Evolutionary conservation across 2,888 invertebrate species (phyloP), one percentile per base, ranked within the genome.

Genomic region (Noctua comes): DNA sequence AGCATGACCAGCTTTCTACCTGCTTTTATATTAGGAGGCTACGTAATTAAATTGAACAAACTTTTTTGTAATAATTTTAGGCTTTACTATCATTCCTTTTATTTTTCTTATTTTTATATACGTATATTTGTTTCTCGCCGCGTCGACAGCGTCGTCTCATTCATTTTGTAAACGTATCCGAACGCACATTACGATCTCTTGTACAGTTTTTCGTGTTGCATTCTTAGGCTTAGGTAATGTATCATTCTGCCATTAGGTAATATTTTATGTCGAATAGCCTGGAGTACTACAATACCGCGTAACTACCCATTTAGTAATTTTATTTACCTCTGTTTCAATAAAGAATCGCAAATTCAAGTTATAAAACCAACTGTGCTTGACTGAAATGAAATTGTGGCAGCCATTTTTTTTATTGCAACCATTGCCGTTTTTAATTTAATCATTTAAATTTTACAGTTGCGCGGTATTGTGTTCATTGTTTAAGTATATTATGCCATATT

Each of bases 151-250:
- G 73, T 73, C 82, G 75, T 70, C 11, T 68, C 48, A 74, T 82
- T 82, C 82, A 87, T 89, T 84, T 85, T 84, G 77, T 85, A 79
- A 85, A 88, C 85, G 77, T 89, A 90, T 91, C 88, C 89, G 88
- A 92, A 93, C 94, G 94, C 95, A 95, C 95, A 95, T 84, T 88
- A 88, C 84, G 90, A 92, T 93, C 92, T 93, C 92, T 90, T 92
- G 90, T 93, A 93, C 88, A 91, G 88, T 87, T 88, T 83, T 87
- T 88, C 85, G 80, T 84, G 69, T 85, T 84, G 83, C 88, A 86
- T 84, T 88, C 86, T 84, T 92, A 92, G 88, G 84, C 88, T 86
- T 91, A 91, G 88, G 85, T 85, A 83, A 82, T 87, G 86, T 87
- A 87, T 79, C 87, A 90, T 90, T 90, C 89, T 88, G 88, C 90